phyloP scores from a whole-genome alignment of 2,113 vertebrate species.

The Brachyistius frenatus region DNA sequence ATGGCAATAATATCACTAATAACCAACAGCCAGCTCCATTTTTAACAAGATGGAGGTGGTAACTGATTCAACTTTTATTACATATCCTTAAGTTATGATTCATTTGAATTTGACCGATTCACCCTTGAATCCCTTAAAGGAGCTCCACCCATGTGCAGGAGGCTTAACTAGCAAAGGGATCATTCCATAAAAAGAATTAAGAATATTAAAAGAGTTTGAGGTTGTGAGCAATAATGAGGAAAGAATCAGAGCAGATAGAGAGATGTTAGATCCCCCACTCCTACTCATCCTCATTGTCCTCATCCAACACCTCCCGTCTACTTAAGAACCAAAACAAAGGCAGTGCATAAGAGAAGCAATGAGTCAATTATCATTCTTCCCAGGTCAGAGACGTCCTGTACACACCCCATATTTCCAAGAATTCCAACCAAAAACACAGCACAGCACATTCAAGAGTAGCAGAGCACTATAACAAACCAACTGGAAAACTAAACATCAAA shows the following conservation, averaged over 20 bases:
- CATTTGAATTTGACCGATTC: constrained; percentile 58
- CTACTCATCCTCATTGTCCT: constrained; percentile 13
- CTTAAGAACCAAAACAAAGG: constrained; percentile 12
- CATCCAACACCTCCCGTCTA: constrained; percentile 12
- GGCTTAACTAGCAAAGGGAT: constrained; percentile 53
- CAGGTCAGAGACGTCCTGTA: constrained; percentile 53
- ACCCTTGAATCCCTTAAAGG: constrained; percentile 52
- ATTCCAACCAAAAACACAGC: constrained; percentile 6
- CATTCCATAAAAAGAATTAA: constrained; percentile 38
- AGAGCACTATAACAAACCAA: neutral
- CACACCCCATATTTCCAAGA: constrained; percentile 6
- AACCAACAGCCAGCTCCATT: neutral
- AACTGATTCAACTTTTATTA: constrained; percentile 32
- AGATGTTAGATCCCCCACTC: neutral
- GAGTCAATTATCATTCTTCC: constrained; percentile 42
- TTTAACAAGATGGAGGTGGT: constrained; percentile 6
- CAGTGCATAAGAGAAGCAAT: constrained; percentile 5
- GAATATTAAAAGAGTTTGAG: constrained; percentile 36
- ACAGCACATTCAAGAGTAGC: neutral
- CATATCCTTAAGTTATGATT: constrained; percentile 25
- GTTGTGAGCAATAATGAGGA: constrained; percentile 26
- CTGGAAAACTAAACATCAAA: neutral
- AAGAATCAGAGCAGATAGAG: constrained; percentile 40
- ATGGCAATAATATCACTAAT: neutral
- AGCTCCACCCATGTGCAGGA: constrained; percentile 62